These are phyloP conservation scores for Rhimphoctona megacephalus DNA, from an alignment of 2,888 invertebrate genomes.

Conservation along the genomic window DNA sequence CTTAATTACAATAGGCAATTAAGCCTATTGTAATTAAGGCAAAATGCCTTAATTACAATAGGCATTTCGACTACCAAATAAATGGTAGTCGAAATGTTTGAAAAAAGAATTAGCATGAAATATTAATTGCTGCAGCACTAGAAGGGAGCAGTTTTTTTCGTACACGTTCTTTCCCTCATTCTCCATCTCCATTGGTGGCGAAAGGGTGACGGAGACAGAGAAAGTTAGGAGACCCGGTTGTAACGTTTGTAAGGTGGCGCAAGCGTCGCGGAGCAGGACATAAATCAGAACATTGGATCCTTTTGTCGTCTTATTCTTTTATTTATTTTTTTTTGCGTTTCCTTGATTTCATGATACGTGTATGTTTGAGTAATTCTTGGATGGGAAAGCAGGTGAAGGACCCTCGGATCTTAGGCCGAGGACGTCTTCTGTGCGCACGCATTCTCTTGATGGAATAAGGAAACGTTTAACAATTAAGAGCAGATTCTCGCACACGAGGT, in stretches of 20 bases:
- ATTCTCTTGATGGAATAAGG: constrained; percentile 33
- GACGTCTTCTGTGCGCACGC: constrained; percentile 42
- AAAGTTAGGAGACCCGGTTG: constrained; percentile 18
- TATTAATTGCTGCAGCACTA: neutral
- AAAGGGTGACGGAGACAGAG: constrained; percentile 6
- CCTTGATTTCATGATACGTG: constrained; percentile 6
- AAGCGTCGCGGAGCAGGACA: constrained; percentile 17
- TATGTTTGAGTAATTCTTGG: constrained; percentile 5
- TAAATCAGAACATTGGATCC: constrained; percentile 18
- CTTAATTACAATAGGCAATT: neutral
- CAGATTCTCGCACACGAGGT: constrained; percentile 63
- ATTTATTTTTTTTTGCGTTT: constrained; percentile 1
- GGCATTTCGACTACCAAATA: too few relatives aligned
- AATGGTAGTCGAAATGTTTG: too few relatives aligned
- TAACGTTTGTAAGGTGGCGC: constrained; percentile 2
- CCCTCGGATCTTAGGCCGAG: constrained; percentile 39
- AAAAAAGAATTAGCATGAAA: neutral
- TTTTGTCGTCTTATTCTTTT: neutral
- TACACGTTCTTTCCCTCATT: neutral
- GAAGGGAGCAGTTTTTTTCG: neutral
- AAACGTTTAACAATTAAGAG: constrained; percentile 64
- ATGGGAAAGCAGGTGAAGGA: constrained; percentile 62
- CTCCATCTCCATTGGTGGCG: neutral
- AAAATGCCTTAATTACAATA: neutral
- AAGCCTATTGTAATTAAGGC: too few relatives aligned